A percentile compares a stretch with the other conserved stretches of the same genome.
These are phyloP conservation scores for Nymphicus hollandicus DNA, from an alignment of 2,113 vertebrate genomes.

Conservation along the genomic window DNA sequence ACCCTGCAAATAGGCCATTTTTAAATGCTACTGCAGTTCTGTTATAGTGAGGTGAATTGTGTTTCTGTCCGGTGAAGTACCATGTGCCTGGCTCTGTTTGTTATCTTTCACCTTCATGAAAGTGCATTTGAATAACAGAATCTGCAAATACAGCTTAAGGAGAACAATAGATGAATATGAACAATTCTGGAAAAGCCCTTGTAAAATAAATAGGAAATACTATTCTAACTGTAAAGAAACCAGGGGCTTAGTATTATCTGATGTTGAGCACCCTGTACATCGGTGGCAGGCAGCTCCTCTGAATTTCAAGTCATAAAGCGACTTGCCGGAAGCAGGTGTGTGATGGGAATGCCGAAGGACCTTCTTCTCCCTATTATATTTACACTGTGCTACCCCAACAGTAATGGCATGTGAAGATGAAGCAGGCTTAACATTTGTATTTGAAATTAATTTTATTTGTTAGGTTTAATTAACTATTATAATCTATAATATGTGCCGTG, in stretches of 20 bases:
- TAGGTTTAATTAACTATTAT: slow-evolving; percentile 7
- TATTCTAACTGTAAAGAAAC: neutral
- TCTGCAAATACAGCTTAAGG: neutral
- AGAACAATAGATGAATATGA: slow-evolving; percentile 6
- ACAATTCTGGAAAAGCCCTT: neutral
- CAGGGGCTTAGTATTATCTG: neutral
- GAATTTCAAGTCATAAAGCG: neutral
- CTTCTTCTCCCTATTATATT: neutral
- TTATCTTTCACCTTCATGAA: slow-evolving; percentile 20
- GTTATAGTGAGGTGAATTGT: neutral
- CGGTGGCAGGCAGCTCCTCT: neutral
- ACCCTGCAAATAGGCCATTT: neutral
- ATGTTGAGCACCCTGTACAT: neutral
- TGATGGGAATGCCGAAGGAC: neutral
- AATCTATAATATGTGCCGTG: neutral
- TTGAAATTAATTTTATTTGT: slow-evolving; percentile 27
- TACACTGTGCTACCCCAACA: neutral
- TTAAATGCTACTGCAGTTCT: neutral
- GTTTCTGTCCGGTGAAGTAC: neutral
- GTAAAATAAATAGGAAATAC: neutral
- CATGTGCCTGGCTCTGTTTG: neutral
- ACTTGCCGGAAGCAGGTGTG: neutral
- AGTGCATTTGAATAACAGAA: slow-evolving; percentile 12
- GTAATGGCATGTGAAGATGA: neutral
- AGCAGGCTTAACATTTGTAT: neutral